A percentile compares a stretch with the other conserved stretches of the same genome.
Evolutionary conservation across 2,797 vertebrate genomes (phyloP).

Genomic region (Alca torda): DNA sequence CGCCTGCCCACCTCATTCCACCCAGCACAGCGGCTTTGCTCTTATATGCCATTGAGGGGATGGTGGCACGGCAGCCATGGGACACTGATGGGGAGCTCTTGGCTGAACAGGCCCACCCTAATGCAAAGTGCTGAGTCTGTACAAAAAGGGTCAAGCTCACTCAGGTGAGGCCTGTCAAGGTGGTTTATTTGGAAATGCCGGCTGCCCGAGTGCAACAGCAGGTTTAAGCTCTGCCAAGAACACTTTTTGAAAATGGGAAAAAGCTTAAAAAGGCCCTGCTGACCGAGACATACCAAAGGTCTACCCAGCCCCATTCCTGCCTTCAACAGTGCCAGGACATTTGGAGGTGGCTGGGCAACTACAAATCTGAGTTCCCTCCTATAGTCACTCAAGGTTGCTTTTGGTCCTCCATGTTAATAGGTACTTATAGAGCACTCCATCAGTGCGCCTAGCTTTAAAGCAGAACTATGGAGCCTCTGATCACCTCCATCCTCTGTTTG

Average conservation of each 20-base stretch:
- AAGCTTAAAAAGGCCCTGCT: background rate
- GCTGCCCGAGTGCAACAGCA: background rate
- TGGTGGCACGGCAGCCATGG: background rate
- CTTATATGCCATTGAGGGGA: background rate
- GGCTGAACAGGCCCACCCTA: background rate
- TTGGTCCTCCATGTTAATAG: background rate
- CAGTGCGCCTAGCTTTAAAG: background rate
- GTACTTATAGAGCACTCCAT: background rate
- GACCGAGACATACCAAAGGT: background rate
- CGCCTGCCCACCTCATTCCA: background rate
- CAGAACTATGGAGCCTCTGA: background rate
- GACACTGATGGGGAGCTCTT: background rate
- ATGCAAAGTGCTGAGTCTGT: background rate
- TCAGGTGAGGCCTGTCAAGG: background rate
- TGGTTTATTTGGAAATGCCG: background rate
- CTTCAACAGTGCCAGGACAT: background rate
- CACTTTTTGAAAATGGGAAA: background rate
- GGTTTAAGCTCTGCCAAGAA: background rate
- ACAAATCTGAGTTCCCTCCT: background rate
- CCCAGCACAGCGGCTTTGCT: background rate
- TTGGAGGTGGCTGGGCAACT: background rate
- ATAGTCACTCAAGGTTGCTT: background rate
- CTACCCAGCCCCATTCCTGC: background rate
- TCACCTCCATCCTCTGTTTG: background rate
- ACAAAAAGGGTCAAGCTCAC: background rate